Evolutionary conservation across 2,797 vertebrate species (phyloP).

Genomic region (Cetoscarus ocellatus): DNA sequence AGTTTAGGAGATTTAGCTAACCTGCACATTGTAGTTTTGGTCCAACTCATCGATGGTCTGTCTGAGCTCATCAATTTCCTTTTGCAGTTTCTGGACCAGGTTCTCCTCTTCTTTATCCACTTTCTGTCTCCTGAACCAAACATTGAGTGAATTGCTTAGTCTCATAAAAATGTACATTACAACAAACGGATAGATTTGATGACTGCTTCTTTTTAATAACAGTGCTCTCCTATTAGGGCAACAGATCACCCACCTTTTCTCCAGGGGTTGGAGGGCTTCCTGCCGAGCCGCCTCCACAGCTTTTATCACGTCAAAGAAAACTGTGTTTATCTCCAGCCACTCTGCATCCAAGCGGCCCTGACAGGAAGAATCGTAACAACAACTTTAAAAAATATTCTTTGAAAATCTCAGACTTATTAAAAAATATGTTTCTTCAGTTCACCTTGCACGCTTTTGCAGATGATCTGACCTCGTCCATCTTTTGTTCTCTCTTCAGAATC

Average conservation of each 20-base stretch:
- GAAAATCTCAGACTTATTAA: background rate
- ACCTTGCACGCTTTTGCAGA: constrained; percentile 48
- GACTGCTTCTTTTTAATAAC: background rate
- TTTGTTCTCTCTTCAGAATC: constrained; percentile 41
- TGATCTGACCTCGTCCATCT: constrained; percentile 42
- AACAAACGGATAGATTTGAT: background rate
- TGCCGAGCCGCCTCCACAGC: constrained; percentile 39
- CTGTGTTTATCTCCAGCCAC: constrained; percentile 49
- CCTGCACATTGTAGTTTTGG: constrained; percentile 21
- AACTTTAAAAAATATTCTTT: background rate
- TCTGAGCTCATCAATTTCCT: constrained; percentile 41
- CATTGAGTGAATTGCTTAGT: fast-evolving
- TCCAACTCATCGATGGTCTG: constrained; percentile 21
- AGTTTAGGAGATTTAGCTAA: background rate
- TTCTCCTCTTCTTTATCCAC: constrained; percentile 12
- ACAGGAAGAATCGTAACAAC: fast-evolving
- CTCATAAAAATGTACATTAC: fast-evolving
- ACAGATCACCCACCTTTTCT: constrained; percentile 51
- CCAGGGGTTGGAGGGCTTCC: constrained; percentile 59
- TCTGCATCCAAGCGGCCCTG: constrained; percentile 59
- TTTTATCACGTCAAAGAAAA: constrained; percentile 50
- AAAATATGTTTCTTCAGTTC: background rate
- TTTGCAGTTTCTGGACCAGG: constrained; percentile 42
- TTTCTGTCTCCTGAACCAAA: constrained; percentile 33
- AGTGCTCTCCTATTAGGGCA: background rate